Conservation (phyloP, 2,888 invertebrate genomes). For the Saturnia japonica region DNA sequence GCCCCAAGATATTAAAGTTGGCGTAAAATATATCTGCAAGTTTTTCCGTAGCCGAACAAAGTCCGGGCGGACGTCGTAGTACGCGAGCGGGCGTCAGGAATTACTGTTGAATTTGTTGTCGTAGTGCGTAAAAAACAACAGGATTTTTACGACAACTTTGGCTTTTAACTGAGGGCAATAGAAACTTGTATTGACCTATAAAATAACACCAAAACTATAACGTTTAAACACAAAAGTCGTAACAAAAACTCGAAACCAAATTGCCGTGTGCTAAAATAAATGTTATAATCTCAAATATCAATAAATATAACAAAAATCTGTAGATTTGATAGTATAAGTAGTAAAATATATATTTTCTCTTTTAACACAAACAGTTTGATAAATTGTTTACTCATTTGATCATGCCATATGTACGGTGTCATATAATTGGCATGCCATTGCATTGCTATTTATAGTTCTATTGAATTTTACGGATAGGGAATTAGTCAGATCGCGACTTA, state of each 20-base stretch:
- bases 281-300: neutral
- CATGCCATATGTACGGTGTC: neutral
- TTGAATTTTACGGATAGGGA: too few species aligned
- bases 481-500: too few species aligned
- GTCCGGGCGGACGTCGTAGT: neutral
- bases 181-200: neutral
- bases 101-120: neutral
- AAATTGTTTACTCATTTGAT: neutral
- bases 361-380: neutral
- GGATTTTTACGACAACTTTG: neutral
- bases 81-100: neutral
- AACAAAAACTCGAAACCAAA: neutral
- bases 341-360: neutral
- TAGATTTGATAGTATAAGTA: neutral
- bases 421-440: too few species aligned
- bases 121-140: neutral
- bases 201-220: neutral
- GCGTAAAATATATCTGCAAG: neutral
- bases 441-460: too few species aligned
- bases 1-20: neutral
- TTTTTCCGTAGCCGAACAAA: neutral
- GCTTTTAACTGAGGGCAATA: slow-evolving; percentile 3
- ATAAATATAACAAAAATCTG: neutral
- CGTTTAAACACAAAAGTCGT: neutral
- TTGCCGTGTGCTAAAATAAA: neutral